Base-by-base conservation (phyloP, 2,797 vertebrate genomes). In the Sebastes steindachneri region DNA sequence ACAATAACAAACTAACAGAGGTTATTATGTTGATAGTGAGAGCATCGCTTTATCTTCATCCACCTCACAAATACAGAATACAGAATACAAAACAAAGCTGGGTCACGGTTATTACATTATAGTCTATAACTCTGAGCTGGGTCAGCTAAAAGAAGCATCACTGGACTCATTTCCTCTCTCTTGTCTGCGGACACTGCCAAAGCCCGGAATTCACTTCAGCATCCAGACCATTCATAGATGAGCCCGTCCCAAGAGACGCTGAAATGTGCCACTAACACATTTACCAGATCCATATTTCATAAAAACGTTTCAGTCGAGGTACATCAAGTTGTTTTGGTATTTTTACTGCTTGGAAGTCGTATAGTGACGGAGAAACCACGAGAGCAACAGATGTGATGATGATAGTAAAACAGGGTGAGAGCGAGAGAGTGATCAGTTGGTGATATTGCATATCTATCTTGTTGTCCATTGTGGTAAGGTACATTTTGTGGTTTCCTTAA, bases 131-230 rank as follows among this genome's bases (percentile, higher is more conserved):
- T 91, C 73, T 73, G 82, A 91, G 92, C 79, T 93, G 45, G 94
- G 93, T 93, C 94, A 92, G 88, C 89, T 94, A 95, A 94, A 94
- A 94, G 91, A 91, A 88, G 93, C 90, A 90, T 80, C 83, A 29
- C 75, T 92, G 91, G 92, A 89, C 93, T 92, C 11, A 93, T 94
- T 94, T 93, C 73, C 60, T 69, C 75, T 53, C 53, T 82, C 84
- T 77, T 74, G 89, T 93, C 92, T 87, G 84, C 54, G 84, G 89
- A 92, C 83, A 74, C 73, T 76, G 86, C 82, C 92, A 89, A 93
- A 91, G 88, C 83, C 90, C 80, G 88, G 80, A 90, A 92, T 92
- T 90, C 82, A 82, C 80, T 90, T 74, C 80, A 78, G 71, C 72
- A 93, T 91, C 79, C 86, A 89, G 91, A 95, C 77, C 86, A 78